Conservation (phyloP, 2,797 vertebrate species). For the Pelodytes ibericus region DNA sequence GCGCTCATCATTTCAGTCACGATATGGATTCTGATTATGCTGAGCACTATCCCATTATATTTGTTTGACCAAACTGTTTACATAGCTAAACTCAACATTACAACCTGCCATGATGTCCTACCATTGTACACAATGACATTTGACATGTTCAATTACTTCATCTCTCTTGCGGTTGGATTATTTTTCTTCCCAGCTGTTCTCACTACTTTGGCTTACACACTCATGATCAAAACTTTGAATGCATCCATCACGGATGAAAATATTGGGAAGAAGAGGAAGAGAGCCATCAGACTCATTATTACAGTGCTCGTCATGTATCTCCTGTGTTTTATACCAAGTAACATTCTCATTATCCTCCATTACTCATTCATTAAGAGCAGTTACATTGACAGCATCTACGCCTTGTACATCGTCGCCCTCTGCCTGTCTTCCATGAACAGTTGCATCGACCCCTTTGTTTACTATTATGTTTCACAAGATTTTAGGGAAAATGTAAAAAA, state of each 20-base stretch:
- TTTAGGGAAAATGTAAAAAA: conserved; percentile 89
- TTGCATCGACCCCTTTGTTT: conserved; percentile 91
- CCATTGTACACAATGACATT: conserved; percentile 64
- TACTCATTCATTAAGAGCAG: conserved; percentile 75
- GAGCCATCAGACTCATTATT: conserved; percentile 80
- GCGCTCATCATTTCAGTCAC: conserved; percentile 75
- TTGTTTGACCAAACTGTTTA: conserved; percentile 79
- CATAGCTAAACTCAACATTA: conserved; percentile 77
- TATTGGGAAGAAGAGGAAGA: conserved; percentile 75
- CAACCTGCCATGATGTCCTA: conserved; percentile 90
- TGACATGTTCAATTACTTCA: conserved; percentile 82
- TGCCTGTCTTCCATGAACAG: conserved; percentile 90
- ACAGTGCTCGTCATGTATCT: conserved; percentile 84
- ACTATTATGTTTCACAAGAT: conserved; percentile 92
- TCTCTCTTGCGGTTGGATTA: conserved; percentile 78
- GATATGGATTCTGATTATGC: conserved; percentile 82
- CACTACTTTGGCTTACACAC: conserved; percentile 78
- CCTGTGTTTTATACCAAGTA: conserved; percentile 91
- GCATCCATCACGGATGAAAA: conserved; percentile 69
- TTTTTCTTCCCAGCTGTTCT: conserved; percentile 85
- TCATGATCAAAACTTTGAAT: conserved; percentile 79
- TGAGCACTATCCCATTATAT: conserved; percentile 83
- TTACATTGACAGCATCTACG: conserved; percentile 72
- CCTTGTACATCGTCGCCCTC: conserved; percentile 76
- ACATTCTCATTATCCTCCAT: conserved; percentile 87